These are phyloP conservation scores for Triplophysa tibetana DNA, from an alignment of 2,113 vertebrate genomes.

Conservation along the genomic window DNA sequence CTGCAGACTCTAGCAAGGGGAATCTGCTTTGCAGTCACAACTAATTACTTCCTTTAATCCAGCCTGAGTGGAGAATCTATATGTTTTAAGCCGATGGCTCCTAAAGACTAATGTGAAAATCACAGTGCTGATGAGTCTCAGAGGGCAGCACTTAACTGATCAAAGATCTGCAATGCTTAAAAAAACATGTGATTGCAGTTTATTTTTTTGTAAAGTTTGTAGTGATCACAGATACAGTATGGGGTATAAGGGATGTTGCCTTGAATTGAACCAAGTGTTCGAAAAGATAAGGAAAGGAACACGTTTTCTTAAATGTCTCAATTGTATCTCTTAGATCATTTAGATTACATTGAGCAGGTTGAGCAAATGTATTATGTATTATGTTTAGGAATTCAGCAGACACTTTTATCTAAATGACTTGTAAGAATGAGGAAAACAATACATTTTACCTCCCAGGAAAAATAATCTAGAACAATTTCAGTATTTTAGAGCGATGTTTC, in stretches of 20 bases:
- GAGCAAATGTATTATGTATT: too few species aligned
- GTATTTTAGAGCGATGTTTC: neutral
- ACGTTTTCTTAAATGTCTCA: neutral
- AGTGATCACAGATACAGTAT: neutral
- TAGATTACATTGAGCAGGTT: neutral
- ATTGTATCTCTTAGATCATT: neutral
- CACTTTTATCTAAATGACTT: too few species aligned
- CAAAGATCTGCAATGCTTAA: neutral
- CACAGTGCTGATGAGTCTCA: constrained; percentile 21
- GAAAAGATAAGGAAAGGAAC: neutral
- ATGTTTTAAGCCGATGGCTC: constrained; percentile 33
- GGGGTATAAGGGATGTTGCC: neutral
- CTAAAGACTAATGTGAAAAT: constrained; percentile 25
- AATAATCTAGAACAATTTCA: neutral
- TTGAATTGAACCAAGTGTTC: neutral
- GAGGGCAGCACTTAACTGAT: constrained; percentile 25
- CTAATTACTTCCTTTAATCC: constrained; percentile 42
- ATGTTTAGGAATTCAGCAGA: too few species aligned
- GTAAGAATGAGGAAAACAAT: too few species aligned
- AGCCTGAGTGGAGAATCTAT: constrained; percentile 20
- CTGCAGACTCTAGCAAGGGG: neutral
- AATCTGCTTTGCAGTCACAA: constrained; percentile 13
- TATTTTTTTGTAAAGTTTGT: neutral
- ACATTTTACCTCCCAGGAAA: too few species aligned
- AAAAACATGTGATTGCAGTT: neutral